These are phyloP conservation scores for Pedicia rivosa DNA, from an alignment of 2,888 invertebrate genomes.

Conservation along the genomic window DNA sequence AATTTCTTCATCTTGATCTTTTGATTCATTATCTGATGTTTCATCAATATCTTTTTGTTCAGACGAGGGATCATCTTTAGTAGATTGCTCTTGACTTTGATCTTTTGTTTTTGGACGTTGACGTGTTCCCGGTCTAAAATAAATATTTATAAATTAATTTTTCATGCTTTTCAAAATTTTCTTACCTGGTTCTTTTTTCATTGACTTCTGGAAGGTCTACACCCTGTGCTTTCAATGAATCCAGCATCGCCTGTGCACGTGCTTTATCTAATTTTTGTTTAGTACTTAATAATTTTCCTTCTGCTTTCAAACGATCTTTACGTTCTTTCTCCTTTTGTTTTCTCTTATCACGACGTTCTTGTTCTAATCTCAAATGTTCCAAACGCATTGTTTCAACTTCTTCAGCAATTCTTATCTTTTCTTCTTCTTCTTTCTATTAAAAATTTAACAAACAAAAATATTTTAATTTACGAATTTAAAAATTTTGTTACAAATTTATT, in stretches of 20 bases:
- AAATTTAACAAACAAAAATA: not conserved
- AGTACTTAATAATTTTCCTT: conserved; percentile 84
- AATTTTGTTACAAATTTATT: not conserved
- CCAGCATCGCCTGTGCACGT: conserved; percentile 75
- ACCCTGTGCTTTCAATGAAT: conserved; percentile 79
- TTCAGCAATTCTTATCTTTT: conserved; percentile 55
- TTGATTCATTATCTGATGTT: conserved; percentile 17
- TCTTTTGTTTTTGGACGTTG: conserved; percentile 52
- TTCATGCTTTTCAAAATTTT: conserved; percentile 25
- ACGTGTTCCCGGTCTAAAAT: conserved; percentile 48
- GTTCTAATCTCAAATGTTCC: conserved; percentile 63
- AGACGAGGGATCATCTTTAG: no score
- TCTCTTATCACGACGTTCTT: conserved; percentile 74
- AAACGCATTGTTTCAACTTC: conserved; percentile 55
- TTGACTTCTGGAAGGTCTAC: conserved; percentile 61
- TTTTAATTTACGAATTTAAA: not conserved
- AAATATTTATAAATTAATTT: conserved; percentile 20
- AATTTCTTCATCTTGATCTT: conserved; percentile 13
- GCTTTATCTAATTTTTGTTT: conserved; percentile 87
- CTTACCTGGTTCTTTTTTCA: conserved; percentile 34
- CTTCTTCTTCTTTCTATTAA: conserved; percentile 57
- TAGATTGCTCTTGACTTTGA: conserved; percentile 26
- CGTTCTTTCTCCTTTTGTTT: conserved; percentile 87
- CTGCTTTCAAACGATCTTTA: conserved; percentile 86
- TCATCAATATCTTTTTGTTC: conserved; percentile 25